Conservation (phyloP, 2,797 vertebrate genomes). For the Antennarius maculatus region DNA sequence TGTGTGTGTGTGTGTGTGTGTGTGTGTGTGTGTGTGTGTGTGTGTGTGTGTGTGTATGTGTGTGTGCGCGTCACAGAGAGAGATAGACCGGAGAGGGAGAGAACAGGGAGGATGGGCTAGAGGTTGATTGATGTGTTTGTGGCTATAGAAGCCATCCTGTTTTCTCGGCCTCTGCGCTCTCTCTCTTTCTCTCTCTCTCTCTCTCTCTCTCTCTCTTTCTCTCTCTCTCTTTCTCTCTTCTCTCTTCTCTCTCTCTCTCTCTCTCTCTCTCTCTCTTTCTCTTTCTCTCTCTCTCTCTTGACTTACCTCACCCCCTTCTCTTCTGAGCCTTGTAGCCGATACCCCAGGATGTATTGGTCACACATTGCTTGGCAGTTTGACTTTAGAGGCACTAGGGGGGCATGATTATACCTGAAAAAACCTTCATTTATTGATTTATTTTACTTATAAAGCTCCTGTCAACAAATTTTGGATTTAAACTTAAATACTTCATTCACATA, state of each 20-base stretch:
- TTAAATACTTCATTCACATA: slow-evolving; percentile 6
- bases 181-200: slow-evolving; percentile 27
- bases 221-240: slow-evolving; percentile 24
- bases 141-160: slow-evolving; percentile 76
- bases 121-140: slow-evolving; percentile 84
- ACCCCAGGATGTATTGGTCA: slow-evolving; percentile 68
- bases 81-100: slow-evolving; percentile 47
- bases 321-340: slow-evolving; percentile 18
- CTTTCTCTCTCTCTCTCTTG: slow-evolving; percentile 34
- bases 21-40: slow-evolving; percentile 29
- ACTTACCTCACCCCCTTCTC: slow-evolving; percentile 12
- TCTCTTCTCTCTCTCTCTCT: slow-evolving; percentile 34
- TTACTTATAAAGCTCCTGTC: neutral
- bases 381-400: slow-evolving; percentile 67
- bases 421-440: neutral
- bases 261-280: slow-evolving; percentile 8
- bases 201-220: slow-evolving; percentile 31
- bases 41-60: slow-evolving; percentile 30
- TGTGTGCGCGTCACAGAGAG: slow-evolving; percentile 46
- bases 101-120: slow-evolving; percentile 59
- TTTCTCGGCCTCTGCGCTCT: slow-evolving; percentile 70
- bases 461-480: neutral
- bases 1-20: slow-evolving; percentile 30
- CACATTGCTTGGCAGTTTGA: slow-evolving; percentile 72
- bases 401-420: slow-evolving; percentile 58